Base-by-base conservation (phyloP, 2,888 invertebrate species). In the Noctua janthina region DNA sequence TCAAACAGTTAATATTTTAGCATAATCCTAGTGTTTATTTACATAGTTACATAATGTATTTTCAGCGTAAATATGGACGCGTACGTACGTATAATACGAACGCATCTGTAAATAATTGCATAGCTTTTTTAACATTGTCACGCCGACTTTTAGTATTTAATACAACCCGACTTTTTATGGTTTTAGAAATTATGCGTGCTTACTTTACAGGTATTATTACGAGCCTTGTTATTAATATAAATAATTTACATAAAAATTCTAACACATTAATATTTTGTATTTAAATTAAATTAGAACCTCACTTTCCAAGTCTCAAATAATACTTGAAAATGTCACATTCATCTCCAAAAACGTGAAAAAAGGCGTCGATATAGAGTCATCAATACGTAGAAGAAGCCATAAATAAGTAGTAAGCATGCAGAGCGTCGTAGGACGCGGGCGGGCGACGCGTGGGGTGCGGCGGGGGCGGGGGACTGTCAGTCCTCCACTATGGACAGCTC, bases 401-500 rank as follows among this genome's bases (percentile, higher is more conserved):
- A 89, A 85, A 89, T 89, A 88, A 88, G 23, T 68, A 78, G 39
- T 64, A 84, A 74, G 84, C 91, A 91, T 91, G 91, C 91, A 87
- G 90, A 88, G 84, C 85, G 83, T 85, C 76, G 87, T 75, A 73
- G 78, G 75, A 79, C 68, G 87, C 84, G 90, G 88, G 85, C 86
- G 81, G 86, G 74, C 68, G 71, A 68, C 51, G 49, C 17, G 43
- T 76, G 76, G 82, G 79, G 76, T 66, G 77, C 71, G 77, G 81
- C 74, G 68, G 62, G 81, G 76, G 73, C 74, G 66, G 71, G 67
- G 67, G 67, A 4, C 1, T 1, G 90, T 95, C 96, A 97, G 94
- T 96, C 96, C 94, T 97, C 97, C 92, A 96, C 96, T 93, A 97
- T 97, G 93, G 92, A 92, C 90, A 97, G 96, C 92, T 96, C 96